These are phyloP conservation scores for Paragorgia papillata DNA, from an alignment of 92 coral and sea anemone genomes.

Conservation along the genomic window DNA sequence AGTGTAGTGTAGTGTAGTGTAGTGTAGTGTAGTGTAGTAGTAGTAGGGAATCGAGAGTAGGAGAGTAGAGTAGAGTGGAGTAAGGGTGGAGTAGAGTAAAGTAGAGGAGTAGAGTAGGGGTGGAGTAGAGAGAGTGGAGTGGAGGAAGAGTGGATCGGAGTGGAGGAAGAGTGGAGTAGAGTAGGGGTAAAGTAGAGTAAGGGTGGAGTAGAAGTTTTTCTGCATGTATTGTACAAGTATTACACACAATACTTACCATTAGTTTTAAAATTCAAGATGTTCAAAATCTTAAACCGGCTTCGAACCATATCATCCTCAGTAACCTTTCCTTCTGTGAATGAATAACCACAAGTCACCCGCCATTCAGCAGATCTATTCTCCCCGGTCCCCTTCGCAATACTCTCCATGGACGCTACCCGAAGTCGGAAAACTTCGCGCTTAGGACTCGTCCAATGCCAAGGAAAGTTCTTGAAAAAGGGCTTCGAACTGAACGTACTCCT, in stretches of 20 bases:
- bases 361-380: background rate
- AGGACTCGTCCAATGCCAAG: background rate
- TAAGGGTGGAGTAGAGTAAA: no score
- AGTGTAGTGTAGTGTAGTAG: no score
- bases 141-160: no score
- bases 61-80: no score
- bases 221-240: no score
- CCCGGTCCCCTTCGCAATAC: background rate
- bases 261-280: background rate
- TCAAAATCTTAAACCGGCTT: background rate
- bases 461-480: background rate
- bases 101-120: no score
- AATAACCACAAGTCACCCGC: constrained; percentile 25
- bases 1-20: no score
- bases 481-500: background rate
- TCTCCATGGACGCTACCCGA: background rate
- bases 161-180: no score
- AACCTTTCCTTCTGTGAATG: background rate
- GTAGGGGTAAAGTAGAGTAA: no score
- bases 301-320: constrained; percentile 10
- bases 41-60: no score
- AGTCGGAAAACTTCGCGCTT: constrained; percentile 2
- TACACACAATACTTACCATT: constrained; percentile 15
- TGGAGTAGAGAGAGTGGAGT: no score
- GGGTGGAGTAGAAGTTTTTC: no score